Conservation (phyloP, 1,140 invertebrate species). For the Coptotermes formosanus region DNA sequence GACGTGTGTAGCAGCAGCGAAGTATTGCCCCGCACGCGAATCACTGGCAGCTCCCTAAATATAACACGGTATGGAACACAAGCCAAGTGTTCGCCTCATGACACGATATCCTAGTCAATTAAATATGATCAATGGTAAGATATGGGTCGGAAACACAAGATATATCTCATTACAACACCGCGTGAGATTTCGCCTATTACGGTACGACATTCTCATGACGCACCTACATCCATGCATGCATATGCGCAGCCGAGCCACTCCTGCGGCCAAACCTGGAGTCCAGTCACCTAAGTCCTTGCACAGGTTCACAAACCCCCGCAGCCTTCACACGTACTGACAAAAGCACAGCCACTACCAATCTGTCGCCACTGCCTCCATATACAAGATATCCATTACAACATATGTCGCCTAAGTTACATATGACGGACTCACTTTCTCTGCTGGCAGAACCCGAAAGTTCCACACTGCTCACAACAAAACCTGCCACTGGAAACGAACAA, state of each 20-base stretch:
- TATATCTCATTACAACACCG: not conserved
- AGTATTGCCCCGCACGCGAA: not conserved
- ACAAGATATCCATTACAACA: too few species aligned
- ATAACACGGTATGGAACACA: not conserved
- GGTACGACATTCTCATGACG: not conserved
- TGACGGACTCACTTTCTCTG: too few species aligned
- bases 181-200: not conserved
- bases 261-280: too few species aligned
- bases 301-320: too few species aligned
- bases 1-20: not conserved
- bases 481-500: too few species aligned
- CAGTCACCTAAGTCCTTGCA: too few species aligned
- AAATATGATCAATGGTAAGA: not conserved
- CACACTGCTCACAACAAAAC: too few species aligned
- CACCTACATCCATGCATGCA: not conserved
- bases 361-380: too few species aligned
- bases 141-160: not conserved
- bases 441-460: too few species aligned
- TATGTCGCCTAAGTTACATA: too few species aligned
- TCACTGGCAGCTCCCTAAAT: not conserved
- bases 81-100: not conserved
- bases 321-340: too few species aligned
- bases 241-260: not conserved
- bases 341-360: too few species aligned
- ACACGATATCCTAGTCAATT: not conserved